A percentile compares a stretch with the other conserved stretches of the same genome.
Conservation (phyloP, 1,140 invertebrate species). For the Gryon sp. region DNA sequence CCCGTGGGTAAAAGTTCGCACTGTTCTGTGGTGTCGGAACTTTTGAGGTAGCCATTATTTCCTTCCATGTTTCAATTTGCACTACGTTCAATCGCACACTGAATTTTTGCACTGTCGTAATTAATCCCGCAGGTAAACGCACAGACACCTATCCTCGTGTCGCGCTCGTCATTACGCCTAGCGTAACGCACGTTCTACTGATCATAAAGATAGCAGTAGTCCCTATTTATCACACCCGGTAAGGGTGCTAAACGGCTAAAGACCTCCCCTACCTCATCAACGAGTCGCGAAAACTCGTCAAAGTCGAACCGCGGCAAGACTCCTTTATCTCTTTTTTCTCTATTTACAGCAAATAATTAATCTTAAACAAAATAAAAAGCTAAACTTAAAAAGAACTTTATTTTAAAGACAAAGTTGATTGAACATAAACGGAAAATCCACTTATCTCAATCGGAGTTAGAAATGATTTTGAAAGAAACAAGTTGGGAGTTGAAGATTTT, state of each 20-base stretch:
- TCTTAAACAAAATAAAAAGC: too few species aligned
- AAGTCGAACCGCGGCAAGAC: slow-evolving; percentile 24
- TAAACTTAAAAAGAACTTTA: too few species aligned
- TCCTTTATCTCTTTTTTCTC: too few species aligned
- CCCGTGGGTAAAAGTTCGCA: slow-evolving; percentile 60
- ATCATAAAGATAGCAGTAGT: slow-evolving; percentile 16
- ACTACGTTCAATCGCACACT: too few species aligned
- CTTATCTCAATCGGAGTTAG: too few species aligned
- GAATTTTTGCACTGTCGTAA: background rate
- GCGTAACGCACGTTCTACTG: slow-evolving; percentile 42
- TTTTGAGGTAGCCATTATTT: slow-evolving; percentile 72
- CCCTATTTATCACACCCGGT: slow-evolving; percentile 47
- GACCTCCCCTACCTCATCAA: slow-evolving; percentile 33
- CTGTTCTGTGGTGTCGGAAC: slow-evolving; percentile 66
- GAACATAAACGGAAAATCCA: too few species aligned
- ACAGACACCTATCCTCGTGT: slow-evolving; percentile 15
- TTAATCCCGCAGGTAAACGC: too few species aligned
- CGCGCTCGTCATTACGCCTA: slow-evolving; percentile 28
- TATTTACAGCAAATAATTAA: too few species aligned
- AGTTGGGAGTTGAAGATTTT: too few species aligned
- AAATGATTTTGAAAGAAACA: too few species aligned
- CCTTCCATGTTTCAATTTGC: slow-evolving; percentile 61
- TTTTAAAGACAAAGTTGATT: too few species aligned
- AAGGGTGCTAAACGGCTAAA: slow-evolving; percentile 53
- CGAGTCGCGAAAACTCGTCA: slow-evolving; percentile 44